These are phyloP conservation scores for Embidobia sp. DNA, from an alignment of 2,888 invertebrate genomes.

Conservation along the genomic window DNA sequence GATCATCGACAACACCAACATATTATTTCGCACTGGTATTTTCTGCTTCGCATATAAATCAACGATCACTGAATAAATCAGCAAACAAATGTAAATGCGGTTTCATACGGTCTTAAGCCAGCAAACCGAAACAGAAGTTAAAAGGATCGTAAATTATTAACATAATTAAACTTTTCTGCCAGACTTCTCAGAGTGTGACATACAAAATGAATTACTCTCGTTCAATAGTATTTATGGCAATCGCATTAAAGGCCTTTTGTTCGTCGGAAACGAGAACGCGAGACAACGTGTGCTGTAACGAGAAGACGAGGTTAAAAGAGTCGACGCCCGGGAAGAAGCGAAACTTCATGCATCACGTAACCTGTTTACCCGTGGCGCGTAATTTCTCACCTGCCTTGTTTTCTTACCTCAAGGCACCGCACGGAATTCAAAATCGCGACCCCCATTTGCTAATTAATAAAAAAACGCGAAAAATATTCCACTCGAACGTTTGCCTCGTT, in stretches of 20 bases:
- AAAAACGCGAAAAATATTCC: constrained; percentile 20
- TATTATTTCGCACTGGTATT: too few relatives aligned
- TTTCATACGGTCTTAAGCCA: too few relatives aligned
- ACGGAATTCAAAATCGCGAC: constrained; percentile 37
- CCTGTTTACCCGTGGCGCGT: constrained; percentile 68
- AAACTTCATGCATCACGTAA: constrained; percentile 73
- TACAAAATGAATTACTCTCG: constrained; percentile 12
- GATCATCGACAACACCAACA: too few relatives aligned
- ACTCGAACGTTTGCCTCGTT: constrained; percentile 3
- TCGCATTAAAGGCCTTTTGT: constrained; percentile 17
- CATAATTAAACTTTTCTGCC: not conserved
- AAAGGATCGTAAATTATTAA: not conserved
- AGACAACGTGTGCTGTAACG: constrained; percentile 43
- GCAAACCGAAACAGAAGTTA: not conserved
- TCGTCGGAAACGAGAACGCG: constrained; percentile 16
- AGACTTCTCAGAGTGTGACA: not conserved
- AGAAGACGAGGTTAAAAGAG: constrained; percentile 46
- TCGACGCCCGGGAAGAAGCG: constrained; percentile 25
- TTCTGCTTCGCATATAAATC: too few relatives aligned
- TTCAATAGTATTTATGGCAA: constrained; percentile 15
- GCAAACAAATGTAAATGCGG: too few relatives aligned
- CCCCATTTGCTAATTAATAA: constrained; percentile 40
- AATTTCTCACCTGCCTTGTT: constrained; percentile 59
- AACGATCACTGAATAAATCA: too few relatives aligned
- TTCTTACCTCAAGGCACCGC: constrained; percentile 33